phyloP scores from a whole-genome alignment of 35 echinoderm and acorn worm species.

The Apostichopus californicus region DNA sequence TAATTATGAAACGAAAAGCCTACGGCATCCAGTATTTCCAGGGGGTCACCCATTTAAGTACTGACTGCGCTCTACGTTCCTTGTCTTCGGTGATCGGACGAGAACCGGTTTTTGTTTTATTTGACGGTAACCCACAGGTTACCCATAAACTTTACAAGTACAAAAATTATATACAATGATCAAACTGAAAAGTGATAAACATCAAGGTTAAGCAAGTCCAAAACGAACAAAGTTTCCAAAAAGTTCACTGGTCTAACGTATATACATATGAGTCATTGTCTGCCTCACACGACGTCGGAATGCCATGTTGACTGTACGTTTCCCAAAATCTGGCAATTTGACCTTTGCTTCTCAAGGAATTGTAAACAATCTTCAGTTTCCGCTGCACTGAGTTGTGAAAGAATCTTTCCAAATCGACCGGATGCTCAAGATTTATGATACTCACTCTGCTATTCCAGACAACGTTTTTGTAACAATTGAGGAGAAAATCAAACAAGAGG shows the following conservation, averaged over 20 bases:
- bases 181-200: too few species aligned
- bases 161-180: too few species aligned
- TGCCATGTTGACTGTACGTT: not conserved
- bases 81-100: too few species aligned
- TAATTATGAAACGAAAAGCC: too few species aligned
- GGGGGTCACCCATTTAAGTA: too few species aligned
- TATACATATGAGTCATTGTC: not conserved
- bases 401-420: not conserved
- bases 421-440: not conserved
- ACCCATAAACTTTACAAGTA: too few species aligned
- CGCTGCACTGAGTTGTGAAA: not conserved
- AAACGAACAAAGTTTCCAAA: too few species aligned
- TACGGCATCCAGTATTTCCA: too few species aligned
- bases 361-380: not conserved
- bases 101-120: too few species aligned
- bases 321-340: not conserved
- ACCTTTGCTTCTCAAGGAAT: not conserved
- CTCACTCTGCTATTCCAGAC: not conserved
- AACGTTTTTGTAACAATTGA: not conserved
- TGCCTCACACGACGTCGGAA: not conserved
- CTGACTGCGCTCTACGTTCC: too few species aligned
- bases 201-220: too few species aligned
- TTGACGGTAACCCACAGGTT: too few species aligned
- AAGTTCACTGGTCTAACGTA: not conserved
- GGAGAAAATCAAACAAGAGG: constrained; percentile 1